These are phyloP conservation scores for Dreissena polymorpha DNA, from an alignment of 1,140 invertebrate species.

Conservation along the genomic window DNA sequence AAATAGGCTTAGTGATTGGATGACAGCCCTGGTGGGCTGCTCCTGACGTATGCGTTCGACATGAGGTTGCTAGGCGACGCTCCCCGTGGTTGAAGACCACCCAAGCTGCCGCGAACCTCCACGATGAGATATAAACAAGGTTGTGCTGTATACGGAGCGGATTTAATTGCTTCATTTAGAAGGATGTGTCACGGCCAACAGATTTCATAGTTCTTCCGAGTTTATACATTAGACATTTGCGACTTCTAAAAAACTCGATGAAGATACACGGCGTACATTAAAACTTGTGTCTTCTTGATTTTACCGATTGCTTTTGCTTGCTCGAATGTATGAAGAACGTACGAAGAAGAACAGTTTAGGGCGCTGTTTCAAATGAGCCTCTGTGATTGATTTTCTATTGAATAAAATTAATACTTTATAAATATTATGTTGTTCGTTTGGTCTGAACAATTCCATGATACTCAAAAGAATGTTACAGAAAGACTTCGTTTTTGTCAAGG, in stretches of 20 bases:
- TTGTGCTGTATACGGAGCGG: conserved; percentile 53
- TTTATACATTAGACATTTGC: conserved; percentile 50
- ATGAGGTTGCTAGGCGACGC: conserved; percentile 78
- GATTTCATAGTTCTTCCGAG: conserved; percentile 50
- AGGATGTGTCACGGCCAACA: conserved; percentile 50
- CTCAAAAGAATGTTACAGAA: too few species aligned
- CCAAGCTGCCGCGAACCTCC: conserved; percentile 71
- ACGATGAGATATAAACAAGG: conserved; percentile 66
- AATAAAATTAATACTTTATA: too few species aligned
- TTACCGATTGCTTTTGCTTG: not conserved
- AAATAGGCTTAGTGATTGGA: conserved; percentile 73
- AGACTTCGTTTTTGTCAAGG: too few species aligned
- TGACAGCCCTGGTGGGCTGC: conserved; percentile 70
- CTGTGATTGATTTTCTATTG: too few species aligned
- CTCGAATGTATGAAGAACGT: not conserved
- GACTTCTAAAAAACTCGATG: conserved; percentile 29
- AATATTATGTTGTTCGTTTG: too few species aligned
- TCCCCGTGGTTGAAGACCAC: conserved; percentile 78
- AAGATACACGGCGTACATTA: not conserved
- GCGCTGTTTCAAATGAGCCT: too few species aligned
- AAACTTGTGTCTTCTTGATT: not conserved
- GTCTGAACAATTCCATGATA: too few species aligned
- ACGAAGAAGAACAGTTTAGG: too few species aligned
- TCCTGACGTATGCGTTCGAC: conserved; percentile 75
- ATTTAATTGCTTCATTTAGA: conserved; percentile 57